These are phyloP conservation scores for Trididemnum miniatum DNA, from an alignment of 23 tunicate species.

Conservation along the genomic window DNA sequence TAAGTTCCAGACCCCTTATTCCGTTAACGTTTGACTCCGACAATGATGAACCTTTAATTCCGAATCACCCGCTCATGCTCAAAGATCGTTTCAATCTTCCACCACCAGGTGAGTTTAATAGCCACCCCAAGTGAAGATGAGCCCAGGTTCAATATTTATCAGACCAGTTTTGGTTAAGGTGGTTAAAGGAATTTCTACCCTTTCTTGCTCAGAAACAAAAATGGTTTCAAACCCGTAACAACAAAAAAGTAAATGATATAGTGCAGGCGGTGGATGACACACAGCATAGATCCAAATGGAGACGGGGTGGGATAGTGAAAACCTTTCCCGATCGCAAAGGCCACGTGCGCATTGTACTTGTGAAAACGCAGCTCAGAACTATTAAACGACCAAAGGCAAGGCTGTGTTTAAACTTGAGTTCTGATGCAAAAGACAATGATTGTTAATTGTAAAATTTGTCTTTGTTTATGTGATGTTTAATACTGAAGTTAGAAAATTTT, in stretches of 20 bases:
- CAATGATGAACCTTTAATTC: background rate
- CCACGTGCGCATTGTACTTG: background rate
- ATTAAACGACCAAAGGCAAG: background rate
- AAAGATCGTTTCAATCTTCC: background rate
- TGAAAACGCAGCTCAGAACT: background rate
- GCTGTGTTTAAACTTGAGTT: background rate
- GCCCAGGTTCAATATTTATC: background rate
- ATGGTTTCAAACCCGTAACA: background rate
- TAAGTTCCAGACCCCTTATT: background rate
- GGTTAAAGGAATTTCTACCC: background rate
- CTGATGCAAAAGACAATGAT: too few species aligned
- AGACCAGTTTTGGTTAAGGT: background rate
- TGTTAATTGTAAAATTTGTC: too few species aligned
- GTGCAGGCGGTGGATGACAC: background rate
- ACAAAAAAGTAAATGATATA: background rate
- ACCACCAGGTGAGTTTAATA: background rate
- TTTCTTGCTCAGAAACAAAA: background rate
- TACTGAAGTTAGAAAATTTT: too few species aligned
- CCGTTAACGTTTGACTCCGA: background rate
- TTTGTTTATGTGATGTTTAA: too few species aligned
- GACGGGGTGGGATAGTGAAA: background rate
- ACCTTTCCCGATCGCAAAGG: background rate
- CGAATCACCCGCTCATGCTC: background rate
- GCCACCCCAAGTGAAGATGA: background rate
- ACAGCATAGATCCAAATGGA: background rate